Conservation (phyloP, 1,140 invertebrate species). For the Popillia japonica region DNA sequence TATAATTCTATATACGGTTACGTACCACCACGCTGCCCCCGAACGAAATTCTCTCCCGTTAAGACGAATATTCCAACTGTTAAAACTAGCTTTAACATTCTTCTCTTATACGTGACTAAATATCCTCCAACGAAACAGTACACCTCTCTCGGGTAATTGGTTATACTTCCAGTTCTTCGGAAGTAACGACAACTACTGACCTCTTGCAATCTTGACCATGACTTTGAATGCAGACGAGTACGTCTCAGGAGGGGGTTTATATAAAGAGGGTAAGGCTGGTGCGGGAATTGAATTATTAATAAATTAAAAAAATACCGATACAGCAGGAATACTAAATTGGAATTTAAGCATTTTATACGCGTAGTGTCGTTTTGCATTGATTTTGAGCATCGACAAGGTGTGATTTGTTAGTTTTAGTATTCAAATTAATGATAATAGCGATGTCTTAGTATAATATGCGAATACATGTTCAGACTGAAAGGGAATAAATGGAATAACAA, state of each 20-base stretch:
- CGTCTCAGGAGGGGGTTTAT: constrained; percentile 23
- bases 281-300: constrained; percentile 16
- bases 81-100: constrained; percentile 28
- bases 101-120: not conserved
- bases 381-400: too few relatives aligned
- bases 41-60: not conserved
- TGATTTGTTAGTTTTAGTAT: too few relatives aligned
- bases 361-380: not conserved
- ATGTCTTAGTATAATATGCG: too few relatives aligned
- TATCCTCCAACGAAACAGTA: not conserved
- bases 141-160: not conserved
- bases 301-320: not conserved
- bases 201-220: constrained; percentile 48
- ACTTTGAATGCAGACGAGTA: constrained; percentile 38
- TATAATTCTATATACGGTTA: not conserved
- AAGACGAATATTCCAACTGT: not conserved
- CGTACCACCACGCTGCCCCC: constrained; percentile 5
- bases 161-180: constrained; percentile 28
- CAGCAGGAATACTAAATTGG: not conserved
- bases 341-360: not conserved
- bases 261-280: not conserved
- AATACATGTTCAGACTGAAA: too few relatives aligned
- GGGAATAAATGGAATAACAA: too few relatives aligned
- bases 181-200: constrained; percentile 44
- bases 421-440: too few relatives aligned